Evolutionary conservation across 2,888 invertebrate genomes (phyloP).

Genomic region (Drosophila percnosoma): DNA sequence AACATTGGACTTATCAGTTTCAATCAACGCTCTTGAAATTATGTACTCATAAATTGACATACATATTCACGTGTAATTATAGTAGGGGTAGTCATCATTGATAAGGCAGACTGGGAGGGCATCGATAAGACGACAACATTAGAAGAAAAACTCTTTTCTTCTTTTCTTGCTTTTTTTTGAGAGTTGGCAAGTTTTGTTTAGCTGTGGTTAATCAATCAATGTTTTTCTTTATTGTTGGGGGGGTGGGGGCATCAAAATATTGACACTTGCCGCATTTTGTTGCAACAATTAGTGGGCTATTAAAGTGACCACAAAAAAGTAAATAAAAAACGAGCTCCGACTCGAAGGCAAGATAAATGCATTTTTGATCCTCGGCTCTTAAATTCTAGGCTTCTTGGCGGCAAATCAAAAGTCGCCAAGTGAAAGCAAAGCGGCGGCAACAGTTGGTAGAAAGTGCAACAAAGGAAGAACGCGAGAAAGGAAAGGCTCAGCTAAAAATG

Average conservation of each 20-base stretch:
- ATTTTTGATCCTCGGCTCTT: conserved; percentile 72
- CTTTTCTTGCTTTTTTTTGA: not conserved
- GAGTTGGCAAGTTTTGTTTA: conserved; percentile 1
- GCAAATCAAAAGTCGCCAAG: conserved; percentile 62
- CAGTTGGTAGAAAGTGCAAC: conserved; percentile 59
- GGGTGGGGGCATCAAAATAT: conserved; percentile 67
- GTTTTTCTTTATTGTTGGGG: not conserved
- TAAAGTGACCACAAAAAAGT: conserved; percentile 62
- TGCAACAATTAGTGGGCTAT: conserved; percentile 70
- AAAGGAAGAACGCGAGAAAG: conserved; percentile 32
- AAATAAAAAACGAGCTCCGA: not conserved
- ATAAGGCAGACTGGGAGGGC: conserved; percentile 24
- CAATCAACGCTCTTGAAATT: not conserved
- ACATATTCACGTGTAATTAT: conserved; percentile 1
- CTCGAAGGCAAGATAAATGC: conserved; percentile 77
- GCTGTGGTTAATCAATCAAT: conserved; percentile 59
- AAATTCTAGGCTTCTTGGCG: conserved; percentile 50
- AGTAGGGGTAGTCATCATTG: conserved; percentile 29
- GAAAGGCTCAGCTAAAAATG: conserved; percentile 21
- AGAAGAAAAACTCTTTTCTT: not conserved
- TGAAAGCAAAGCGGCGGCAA: conserved; percentile 62
- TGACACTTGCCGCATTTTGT: conserved; percentile 76
- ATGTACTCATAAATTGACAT: not conserved
- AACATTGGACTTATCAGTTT: not conserved
- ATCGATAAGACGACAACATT: conserved; percentile 39